phyloP scores from a whole-genome alignment of 2,888 invertebrate genomes.

The Gortyna flavago region DNA sequence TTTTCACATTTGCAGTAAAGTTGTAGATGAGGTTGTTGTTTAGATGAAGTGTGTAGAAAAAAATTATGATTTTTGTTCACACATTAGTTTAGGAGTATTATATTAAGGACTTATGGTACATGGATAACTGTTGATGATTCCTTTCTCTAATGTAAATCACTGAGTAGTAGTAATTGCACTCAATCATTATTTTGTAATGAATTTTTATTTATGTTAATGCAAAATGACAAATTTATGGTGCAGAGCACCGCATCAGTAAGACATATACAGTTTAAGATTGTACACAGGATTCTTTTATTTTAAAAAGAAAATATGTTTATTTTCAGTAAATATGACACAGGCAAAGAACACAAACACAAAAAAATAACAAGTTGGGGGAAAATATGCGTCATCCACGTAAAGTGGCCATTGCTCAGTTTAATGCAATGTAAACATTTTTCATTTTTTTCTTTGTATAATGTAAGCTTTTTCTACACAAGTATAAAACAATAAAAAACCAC shows the following conservation, averaged over 20 bases:
- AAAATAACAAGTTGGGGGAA: no score
- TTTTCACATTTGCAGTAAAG: not conserved
- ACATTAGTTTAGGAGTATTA: not conserved
- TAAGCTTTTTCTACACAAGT: not conserved
- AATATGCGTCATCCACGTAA: not conserved
- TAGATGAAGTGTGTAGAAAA: not conserved
- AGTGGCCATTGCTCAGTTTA: no score
- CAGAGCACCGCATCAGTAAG: not conserved
- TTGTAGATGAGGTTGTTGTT: not conserved
- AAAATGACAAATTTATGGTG: not conserved
- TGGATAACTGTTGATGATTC: not conserved
- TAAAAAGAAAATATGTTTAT: no score
- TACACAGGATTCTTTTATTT: not conserved
- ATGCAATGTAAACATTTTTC: no score
- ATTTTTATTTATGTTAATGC: not conserved
- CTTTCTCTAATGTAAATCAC: not conserved
- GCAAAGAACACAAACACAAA: no score
- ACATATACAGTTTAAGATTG: not conserved
- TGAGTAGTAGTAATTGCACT: no score
- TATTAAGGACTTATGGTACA: not conserved
- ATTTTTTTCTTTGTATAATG: no score
- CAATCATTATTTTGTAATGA: not conserved
- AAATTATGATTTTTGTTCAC: not conserved
- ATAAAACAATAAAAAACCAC: constrained; percentile 58
- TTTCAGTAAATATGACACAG: no score